phyloP scores from a whole-genome alignment of 2,113 vertebrate species.

The Hirundichthys speculiger region DNA sequence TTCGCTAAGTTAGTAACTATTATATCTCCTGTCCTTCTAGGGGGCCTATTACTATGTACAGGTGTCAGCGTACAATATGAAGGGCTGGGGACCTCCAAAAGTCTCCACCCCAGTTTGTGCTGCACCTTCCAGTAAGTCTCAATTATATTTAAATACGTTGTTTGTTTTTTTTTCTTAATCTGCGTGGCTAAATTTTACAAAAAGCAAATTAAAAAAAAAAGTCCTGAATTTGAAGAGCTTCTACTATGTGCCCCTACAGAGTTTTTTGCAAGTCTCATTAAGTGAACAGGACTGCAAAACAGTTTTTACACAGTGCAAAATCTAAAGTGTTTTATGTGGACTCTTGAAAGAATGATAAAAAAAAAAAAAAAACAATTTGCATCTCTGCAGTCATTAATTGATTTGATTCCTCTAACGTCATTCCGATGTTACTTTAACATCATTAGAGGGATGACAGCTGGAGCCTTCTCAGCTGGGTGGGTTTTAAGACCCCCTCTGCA shows the following conservation, averaged over 20 bases:
- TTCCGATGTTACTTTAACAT: conserved; percentile 52
- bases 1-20: no score
- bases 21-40: conserved; percentile 71
- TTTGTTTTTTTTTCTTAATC: neutral
- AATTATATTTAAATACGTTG: neutral
- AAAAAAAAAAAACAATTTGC: no score
- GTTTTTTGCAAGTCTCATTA: no score
- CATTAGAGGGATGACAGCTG: conserved; percentile 61
- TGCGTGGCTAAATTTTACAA: no score
- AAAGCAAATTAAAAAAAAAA: no score
- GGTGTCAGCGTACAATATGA: conserved; percentile 93
- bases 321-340: no score
- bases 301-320: no score
- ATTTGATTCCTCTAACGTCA: conserved; percentile 47
- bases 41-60: conserved; percentile 85
- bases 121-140: conserved; percentile 88
- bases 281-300: no score
- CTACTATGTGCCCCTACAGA: no score
- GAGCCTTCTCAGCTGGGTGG: conserved; percentile 40
- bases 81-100: conserved; percentile 88
- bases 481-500: conserved; percentile 81
- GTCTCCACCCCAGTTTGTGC: conserved; percentile 83
- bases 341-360: no score
- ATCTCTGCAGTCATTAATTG: neutral
- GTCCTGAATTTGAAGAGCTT: no score